Base-by-base conservation (phyloP, 2,113 vertebrate species). In the Mobula hypostoma region DNA sequence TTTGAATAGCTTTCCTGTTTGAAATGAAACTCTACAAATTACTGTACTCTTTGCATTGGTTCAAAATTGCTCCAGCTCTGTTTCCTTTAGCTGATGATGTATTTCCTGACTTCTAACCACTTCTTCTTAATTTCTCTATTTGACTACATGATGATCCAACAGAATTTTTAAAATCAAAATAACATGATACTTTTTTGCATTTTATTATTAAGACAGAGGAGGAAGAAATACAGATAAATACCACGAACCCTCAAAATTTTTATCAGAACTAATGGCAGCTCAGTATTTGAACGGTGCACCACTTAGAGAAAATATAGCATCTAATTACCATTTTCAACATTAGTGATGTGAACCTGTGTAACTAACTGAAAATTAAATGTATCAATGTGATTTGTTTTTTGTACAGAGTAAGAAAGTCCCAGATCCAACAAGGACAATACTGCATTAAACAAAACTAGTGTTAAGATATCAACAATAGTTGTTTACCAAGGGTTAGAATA, bases 1-100 rank as follows among this genome's bases (percentile, higher is more conserved):
- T 74, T 74, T 72, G 32, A 70, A 93, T 93, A 90, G 87, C 61
- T 85, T 24, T 85, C 61, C 66, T 32, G 66, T 66, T 6, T 79
- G n/a, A 79, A 79, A 36, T 79, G n/a, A 79, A 36, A 19, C 40
- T 85, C 70, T 48, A 40, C 68, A 72, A 66, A 36, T 74, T 70
- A 93, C 24, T 93, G 36, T 63, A 56, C 48, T 76, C 68, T 56
- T 76, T 40, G 12, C 68, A 74, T 40, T 56, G 4, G 91, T 56
- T 93, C 19, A 48, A 27, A 74, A 12, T 27, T 66, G 66, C 68
- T 92, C 90, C n/a, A 92, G 66, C 68, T 93, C 68, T 92, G 3
- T 48, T 93, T 93, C 91, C 70, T 93, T 40, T 56, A 72, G 91
- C 48, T 76, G 40, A 93, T 93, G 91, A 93, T 76, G 68, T 70